These are phyloP conservation scores for Phytoseiulus persimilis DNA, from an alignment of 2,888 invertebrate species.

Conservation along the genomic window DNA sequence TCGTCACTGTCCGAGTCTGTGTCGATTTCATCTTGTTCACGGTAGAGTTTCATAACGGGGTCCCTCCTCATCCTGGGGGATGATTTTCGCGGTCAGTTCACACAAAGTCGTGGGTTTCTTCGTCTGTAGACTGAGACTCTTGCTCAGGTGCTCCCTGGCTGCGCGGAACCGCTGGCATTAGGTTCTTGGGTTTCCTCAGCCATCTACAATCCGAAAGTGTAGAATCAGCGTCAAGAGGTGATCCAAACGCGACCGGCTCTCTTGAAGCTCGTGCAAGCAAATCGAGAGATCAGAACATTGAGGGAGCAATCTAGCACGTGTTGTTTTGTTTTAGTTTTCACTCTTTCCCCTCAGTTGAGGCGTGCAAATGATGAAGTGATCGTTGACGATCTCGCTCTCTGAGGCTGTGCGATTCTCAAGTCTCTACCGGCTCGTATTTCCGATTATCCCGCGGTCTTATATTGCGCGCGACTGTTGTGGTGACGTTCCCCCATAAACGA, in stretches of 20 bases:
- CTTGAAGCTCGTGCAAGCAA: no score
- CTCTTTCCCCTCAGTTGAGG: neutral
- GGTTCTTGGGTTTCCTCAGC: neutral
- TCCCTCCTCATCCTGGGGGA: neutral
- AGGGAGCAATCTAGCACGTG: neutral
- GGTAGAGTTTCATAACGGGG: neutral
- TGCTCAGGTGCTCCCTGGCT: neutral
- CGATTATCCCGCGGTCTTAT: no score
- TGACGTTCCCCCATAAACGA: no score
- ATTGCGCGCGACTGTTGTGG: no score
- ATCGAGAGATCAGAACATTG: no score
- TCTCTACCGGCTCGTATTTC: no score
- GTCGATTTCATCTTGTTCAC: constrained; percentile 17
- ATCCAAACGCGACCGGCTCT: no score
- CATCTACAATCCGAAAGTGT: no score
- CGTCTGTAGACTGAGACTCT: neutral
- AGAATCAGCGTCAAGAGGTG: no score
- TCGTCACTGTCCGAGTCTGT: constrained; percentile 26
- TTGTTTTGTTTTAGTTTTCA: neutral
- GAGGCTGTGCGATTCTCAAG: neutral
- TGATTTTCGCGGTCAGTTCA: neutral
- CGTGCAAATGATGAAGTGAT: neutral
- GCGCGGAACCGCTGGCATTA: neutral
- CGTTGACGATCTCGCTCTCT: neutral
- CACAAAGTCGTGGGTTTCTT: neutral